phyloP scores from a whole-genome alignment of 2,797 vertebrate genomes.

The Poeciliopsis paucimaculata region DNA sequence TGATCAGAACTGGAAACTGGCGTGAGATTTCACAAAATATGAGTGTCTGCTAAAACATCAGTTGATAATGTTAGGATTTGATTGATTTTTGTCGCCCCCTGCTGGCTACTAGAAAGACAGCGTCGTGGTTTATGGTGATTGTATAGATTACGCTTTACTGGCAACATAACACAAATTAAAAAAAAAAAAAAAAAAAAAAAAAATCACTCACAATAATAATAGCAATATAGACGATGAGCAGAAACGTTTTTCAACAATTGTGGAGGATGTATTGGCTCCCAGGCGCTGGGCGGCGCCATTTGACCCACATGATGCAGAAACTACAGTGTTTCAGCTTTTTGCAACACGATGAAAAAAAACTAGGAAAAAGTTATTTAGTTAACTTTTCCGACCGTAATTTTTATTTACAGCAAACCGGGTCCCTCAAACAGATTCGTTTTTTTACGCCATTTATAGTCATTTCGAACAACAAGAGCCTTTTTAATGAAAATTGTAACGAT shows the following conservation, averaged over 20 bases:
- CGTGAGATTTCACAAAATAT: neutral
- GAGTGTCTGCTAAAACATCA: neutral
- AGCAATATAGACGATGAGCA: neutral
- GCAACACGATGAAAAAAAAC: neutral
- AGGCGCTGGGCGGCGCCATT: conserved; percentile 17
- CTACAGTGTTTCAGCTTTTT: neutral
- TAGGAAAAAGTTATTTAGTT: neutral
- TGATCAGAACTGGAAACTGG: neutral
- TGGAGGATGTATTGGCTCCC: neutral
- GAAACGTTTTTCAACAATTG: neutral
- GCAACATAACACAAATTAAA: neutral
- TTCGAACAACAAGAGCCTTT: neutral
- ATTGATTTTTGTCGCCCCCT: neutral
- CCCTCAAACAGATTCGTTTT: neutral
- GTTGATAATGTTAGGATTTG: neutral
- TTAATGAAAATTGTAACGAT: neutral
- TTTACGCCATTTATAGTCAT: neutral
- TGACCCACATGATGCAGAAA: conserved; percentile 25
- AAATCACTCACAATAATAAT: no score
- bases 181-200: neutral
- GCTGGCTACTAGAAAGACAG: neutral
- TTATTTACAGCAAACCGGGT: neutral
- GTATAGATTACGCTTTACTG: no score
- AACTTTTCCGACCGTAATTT: neutral
- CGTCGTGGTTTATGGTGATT: neutral